Base-by-base conservation (phyloP, 2,113 vertebrate species). In the Halcyon malimbica region DNA sequence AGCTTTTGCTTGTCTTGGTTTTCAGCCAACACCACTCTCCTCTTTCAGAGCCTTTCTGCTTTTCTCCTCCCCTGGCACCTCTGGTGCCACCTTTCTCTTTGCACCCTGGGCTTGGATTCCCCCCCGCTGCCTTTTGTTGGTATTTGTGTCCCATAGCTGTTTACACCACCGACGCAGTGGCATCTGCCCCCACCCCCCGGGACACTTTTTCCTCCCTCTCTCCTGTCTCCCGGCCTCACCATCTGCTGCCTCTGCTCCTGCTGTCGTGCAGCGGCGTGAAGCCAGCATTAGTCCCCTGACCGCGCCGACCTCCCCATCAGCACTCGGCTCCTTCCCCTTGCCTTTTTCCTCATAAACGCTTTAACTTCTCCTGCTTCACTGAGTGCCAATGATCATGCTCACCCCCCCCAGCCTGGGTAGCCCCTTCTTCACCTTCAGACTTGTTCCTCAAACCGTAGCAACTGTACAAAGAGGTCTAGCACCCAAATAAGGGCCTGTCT, bases 271-370 rank as follows among this genome's bases (percentile, higher is more conserved):
- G 46, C 10, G 56, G 25, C 3, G 2, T 6, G 56, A 39, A 3
- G 42, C 35, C 0, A 2, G 7, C 33, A 1, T 14, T 35, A 87
- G 42, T 56, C 35, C 28, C 33, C n/a, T 35, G 60, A 29, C 60
- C 0, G 3, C 0, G 0, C 29, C 2, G 9, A 70, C 48, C 56
- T 84, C 42, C 4, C 16, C 0, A 1, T 64, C 24, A 1, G 28
- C 8, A 2, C 10, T 37, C 2, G 0, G 5, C 71, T 50, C 31
- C 54, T 70, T 90, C n/a, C 28, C 46, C 86, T 63, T 69, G 50
- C 50, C 26, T 44, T 44, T 9, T 75, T 41, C 44, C 35, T 84
- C 1, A 0, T n/a, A 31, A 75, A 48, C 1, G 9, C 37, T 67
- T 13, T 26, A 21, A 12, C 56, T 81, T 86, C 12, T 80, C 33